phyloP scores from a whole-genome alignment of 2,888 invertebrate genomes.

The Biston stratarius region DNA sequence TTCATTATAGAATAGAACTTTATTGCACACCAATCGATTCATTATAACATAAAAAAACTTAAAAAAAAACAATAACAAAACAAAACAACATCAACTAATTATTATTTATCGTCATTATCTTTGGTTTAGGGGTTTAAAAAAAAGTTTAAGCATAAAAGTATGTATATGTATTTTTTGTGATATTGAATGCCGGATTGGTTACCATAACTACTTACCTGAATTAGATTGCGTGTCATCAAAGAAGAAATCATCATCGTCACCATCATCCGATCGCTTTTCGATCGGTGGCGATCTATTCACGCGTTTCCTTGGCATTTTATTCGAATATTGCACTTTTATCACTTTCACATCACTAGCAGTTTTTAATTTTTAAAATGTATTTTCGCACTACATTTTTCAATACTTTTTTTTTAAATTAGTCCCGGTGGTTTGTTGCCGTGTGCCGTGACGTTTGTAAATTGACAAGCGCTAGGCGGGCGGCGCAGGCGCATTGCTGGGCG shows the following conservation, averaged over 20 bases:
- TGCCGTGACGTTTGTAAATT: conserved; percentile 67
- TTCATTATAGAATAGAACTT: too few relatives aligned
- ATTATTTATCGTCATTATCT: too few relatives aligned
- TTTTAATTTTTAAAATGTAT: conserved; percentile 37
- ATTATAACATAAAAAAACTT: too few relatives aligned
- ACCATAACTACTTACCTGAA: conserved; percentile 63
- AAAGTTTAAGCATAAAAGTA: too few relatives aligned
- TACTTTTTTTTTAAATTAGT: conserved; percentile 38
- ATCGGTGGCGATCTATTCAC: conserved; percentile 67
- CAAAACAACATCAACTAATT: too few relatives aligned
- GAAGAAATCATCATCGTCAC: conserved; percentile 79
- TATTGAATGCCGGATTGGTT: not conserved
- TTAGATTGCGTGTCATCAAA: conserved; percentile 80
- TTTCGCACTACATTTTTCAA: conserved; percentile 11
- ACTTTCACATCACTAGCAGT: conserved; percentile 48
- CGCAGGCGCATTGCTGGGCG: conserved; percentile 67
- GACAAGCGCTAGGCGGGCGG: conserved; percentile 77
- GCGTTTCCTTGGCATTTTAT: conserved; percentile 77
- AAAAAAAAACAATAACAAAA: too few relatives aligned
- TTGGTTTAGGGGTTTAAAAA: too few relatives aligned
- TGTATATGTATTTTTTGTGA: too few relatives aligned
- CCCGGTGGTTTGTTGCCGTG: conserved; percentile 55
- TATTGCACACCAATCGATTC: too few relatives aligned
- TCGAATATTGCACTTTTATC: conserved; percentile 53
- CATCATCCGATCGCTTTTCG: conserved; percentile 71